Evolutionary conservation across 2,888 invertebrate species (phyloP).

Genomic region (Proisotoma minuta): DNA sequence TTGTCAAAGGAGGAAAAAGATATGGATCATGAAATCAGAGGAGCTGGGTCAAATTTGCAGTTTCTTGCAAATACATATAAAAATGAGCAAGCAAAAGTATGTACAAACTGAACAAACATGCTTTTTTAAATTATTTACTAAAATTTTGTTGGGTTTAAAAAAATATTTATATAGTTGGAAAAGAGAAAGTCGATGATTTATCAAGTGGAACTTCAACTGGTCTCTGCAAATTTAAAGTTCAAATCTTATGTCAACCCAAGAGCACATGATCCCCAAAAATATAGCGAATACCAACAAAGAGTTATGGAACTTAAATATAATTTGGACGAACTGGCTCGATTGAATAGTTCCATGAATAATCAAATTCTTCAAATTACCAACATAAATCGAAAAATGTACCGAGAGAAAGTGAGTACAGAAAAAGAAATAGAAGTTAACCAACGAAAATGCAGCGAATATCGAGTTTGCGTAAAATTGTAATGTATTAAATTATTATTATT

Average conservation of each 20-base stretch:
- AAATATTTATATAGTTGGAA: slow-evolving; percentile 2
- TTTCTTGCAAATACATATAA: too few species aligned
- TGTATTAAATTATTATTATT: neutral
- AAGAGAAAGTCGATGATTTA: slow-evolving; percentile 1
- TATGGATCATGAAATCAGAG: slow-evolving; percentile 7
- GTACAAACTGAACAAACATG: too few species aligned
- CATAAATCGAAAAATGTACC: slow-evolving; percentile 15
- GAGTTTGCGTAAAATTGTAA: neutral
- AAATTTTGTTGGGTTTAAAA: too few species aligned
- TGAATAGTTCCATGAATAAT: slow-evolving; percentile 15
- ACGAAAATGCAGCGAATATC: neutral
- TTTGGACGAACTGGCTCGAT: slow-evolving; percentile 11
- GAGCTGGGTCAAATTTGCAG: slow-evolving; percentile 1
- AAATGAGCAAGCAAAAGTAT: too few species aligned
- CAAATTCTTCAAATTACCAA: slow-evolving; percentile 27
- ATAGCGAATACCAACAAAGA: neutral
- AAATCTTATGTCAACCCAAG: neutral
- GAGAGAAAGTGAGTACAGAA: slow-evolving; percentile 13
- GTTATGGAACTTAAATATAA: slow-evolving; percentile 19
- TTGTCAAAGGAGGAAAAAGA: slow-evolving; percentile 4
- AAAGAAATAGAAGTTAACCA: slow-evolving; percentile 20
- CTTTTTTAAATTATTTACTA: too few species aligned
- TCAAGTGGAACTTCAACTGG: slow-evolving; percentile 1
- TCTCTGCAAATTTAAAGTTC: neutral
- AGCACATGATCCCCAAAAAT: slow-evolving; percentile 1